A percentile compares a stretch with the other conserved stretches of the same genome.
These are phyloP conservation scores for Taphrorychus bicolor DNA, from an alignment of 2,888 invertebrate genomes.

Conservation along the genomic window DNA sequence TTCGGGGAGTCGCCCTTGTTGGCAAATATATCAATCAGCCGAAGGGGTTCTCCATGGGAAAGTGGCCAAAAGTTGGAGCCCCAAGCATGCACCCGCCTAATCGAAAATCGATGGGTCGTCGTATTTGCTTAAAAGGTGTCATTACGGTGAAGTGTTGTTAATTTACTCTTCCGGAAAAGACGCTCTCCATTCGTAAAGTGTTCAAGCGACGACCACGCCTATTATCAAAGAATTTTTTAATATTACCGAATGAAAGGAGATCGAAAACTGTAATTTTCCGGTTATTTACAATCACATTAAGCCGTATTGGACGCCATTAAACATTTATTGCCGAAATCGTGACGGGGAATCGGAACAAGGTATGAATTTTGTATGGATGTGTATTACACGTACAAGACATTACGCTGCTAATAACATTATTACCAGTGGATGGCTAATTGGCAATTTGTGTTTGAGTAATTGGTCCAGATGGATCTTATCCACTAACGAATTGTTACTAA, in stretches of 20 bases:
- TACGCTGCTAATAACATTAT: not conserved
- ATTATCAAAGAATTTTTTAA: slow-evolving; percentile 3
- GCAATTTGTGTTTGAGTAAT: too few relatives aligned
- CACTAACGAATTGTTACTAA: too few relatives aligned
- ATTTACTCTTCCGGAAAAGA: not conserved
- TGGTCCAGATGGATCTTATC: too few relatives aligned
- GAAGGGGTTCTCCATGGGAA: not conserved
- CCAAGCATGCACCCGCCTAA: not conserved
- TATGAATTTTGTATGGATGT: slow-evolving; percentile 12
- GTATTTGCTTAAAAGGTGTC: not conserved
- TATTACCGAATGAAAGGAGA: slow-evolving; percentile 12
- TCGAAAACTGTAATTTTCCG: slow-evolving; percentile 16
- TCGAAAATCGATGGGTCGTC: slow-evolving; percentile 2
- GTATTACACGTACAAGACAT: not conserved
- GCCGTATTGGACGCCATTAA: slow-evolving; percentile 7
- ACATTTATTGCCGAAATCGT: slow-evolving; percentile 11
- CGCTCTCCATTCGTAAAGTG: not conserved
- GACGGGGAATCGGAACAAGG: slow-evolving; percentile 4
- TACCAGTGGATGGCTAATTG: not conserved
- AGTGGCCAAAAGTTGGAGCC: not conserved
- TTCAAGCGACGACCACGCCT: not conserved
- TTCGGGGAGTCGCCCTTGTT: not conserved
- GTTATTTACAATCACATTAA: slow-evolving; percentile 16
- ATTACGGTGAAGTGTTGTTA: not conserved
- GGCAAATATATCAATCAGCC: not conserved